Base-by-base conservation (phyloP, 2,113 vertebrate species). In the Podarcis cretensis region DNA sequence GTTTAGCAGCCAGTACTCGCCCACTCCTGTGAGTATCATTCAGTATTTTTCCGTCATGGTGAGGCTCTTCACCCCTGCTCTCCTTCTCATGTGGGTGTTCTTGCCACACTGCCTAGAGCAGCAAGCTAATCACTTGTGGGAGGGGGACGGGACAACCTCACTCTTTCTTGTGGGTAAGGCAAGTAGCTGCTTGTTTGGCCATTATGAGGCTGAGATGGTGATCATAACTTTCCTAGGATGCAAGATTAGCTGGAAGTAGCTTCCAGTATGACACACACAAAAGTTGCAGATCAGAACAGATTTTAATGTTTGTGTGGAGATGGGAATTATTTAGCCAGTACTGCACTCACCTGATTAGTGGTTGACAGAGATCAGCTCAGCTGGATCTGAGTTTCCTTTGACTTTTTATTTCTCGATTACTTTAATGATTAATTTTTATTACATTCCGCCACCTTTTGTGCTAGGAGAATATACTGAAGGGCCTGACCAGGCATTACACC, bases 161-260 rank as follows among this genome's bases (percentile, higher is more conserved):
- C 7, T 76, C 30, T 75, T 35, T 65, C 77, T 80, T 63, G 1
- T 32, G 21, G 65, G 20, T 37, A 86, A 66, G 65, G 20, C 57
- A 66, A 66, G n/a, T 76, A 63, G 32, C 30, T 27, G 32, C 20
- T 73, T 80, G 77, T 21, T n/a, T 48, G 57, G 37, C 75, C 0
- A 0, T 27, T 81, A 85, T 73, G 37, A 23, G 0, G 3, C 48
- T 57, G 6, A 1, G 6, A 90, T 91, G 86, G 88, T 94, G 92
- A 21, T 66, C 84, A 76, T 3, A 0, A 87, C 84, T 93, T 94
- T 93, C 89, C 91, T 90, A 84, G 63, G 7, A 77, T 81, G 6
- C 12, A 37, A 8, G 4, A 57, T 73, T 73, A 57, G 35, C 32
- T 81, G 79, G 9, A 35, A 59, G 25, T 66, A 18, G 35, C 5